Base-by-base conservation (phyloP, 2,113 vertebrate genomes). In the Oreochromis spilurus region DNA sequence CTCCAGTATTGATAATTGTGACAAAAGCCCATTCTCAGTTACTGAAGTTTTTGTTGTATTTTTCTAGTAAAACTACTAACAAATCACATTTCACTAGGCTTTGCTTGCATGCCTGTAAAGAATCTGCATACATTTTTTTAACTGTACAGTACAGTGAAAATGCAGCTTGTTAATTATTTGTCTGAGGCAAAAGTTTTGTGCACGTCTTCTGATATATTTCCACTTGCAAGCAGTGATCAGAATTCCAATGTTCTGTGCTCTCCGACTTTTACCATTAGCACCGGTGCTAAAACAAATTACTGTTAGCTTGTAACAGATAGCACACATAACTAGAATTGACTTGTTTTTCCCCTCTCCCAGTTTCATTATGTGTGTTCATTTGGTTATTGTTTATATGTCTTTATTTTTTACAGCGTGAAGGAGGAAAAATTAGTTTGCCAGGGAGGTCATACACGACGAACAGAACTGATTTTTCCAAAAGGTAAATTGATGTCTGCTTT, bases 371-470 rank as follows among this genome's bases (percentile, higher is more conserved):
- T 31, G 29, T 75, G 11, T 31, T 58, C 48, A 17, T 48, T 4
- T 38, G 6, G 34, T 3, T 43, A 31, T 36, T 38, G 26, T 62
- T 65, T 65, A 65, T 65, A 65, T 38, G 10, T 12, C 4, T 77
- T 4, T 38, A 9, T 43, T 84, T 81, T 62, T 17, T 36, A 81
- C 40, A 88, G 87, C 5, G 83, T 88, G 48, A 85, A 88, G 38
- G 87, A 85, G 34, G 67, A 85, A 57, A 85, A 88, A 82, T n/a
- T 88, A 54, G 67, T 88, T 48, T 88, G 87, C 55, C 48, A 81
- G 45, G 83, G 83, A 55, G 87, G 83, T 29, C 83, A 85, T 9
- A 85, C 83, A 24, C 19, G 83, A 38, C 45, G 67, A 50, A 55
- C 83, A 0, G 87, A 78, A 40, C 57, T 88, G 48, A 78, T 88